Base-by-base conservation (phyloP, 1,140 invertebrate genomes). In the Phocides pigmalion region DNA sequence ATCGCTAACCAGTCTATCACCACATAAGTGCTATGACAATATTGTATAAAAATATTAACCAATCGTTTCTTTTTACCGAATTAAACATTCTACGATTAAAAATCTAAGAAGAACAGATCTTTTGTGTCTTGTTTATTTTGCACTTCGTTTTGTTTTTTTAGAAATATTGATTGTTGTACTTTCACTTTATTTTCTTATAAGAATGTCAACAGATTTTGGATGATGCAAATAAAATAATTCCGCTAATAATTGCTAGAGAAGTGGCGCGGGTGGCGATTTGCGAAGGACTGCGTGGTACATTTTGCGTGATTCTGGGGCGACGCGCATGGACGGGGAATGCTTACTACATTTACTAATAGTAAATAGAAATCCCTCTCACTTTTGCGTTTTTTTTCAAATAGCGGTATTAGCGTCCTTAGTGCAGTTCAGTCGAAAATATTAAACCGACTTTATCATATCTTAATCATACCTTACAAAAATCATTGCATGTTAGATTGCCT, bases 241-340 rank as follows among this genome's bases (percentile, higher is more conserved):
- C 14, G 46, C 25, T 4, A 25, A 74, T 69, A 76, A 70, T 79
- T 81, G 61, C 42, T 74, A 64, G 66, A 79, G 83, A 72, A 73
- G 84, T 75, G 72, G 39, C 65, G 53, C 75, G 75, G 54, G 64
- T 70, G 75, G 68, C 81, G 84, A 80, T 81, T 84, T 72, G 72
- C 72, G 70, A 78, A 73, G 67, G 68, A 89, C 87, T 89, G 84
- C 78, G 84, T 86, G 68, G 74, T 80, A 65, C 72, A 72, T 80
- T 82, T 78, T 68, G 79, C 72, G 71, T 72, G 59, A 56, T 63
- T 62, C 62, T 68, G 65, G 76, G 79, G 80, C 74, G 76, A 75
- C 80, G 86, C 83, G 84, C 80, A 83, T 72, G 74, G 54, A 70
- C 69, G 70, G 77, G 51, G 75, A 76, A 72, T 73, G 79, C 74